These are phyloP conservation scores for Callaeas wilsoni DNA, from an alignment of 2,113 vertebrate species.

Conservation along the genomic window DNA sequence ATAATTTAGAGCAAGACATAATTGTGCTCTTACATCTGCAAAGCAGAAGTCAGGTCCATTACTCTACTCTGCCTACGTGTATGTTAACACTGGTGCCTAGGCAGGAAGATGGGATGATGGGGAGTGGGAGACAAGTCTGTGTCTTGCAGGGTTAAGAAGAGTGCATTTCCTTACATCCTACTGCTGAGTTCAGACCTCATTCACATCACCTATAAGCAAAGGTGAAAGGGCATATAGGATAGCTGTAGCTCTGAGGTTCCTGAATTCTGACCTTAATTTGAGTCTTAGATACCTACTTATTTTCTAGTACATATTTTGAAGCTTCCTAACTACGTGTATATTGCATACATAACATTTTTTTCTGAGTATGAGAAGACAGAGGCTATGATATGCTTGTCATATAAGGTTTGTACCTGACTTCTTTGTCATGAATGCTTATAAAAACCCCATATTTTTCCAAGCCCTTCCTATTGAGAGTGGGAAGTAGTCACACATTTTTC, in stretches of 20 bases:
- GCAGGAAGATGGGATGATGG: background rate
- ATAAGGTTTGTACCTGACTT: background rate
- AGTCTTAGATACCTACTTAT: background rate
- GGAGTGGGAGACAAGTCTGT: background rate
- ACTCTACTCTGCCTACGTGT: background rate
- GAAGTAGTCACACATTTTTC: background rate
- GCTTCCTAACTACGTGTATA: background rate
- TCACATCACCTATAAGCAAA: background rate
- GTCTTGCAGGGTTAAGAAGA: background rate
- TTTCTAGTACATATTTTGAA: background rate
- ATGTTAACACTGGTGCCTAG: background rate
- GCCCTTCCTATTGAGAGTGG: background rate
- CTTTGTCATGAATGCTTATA: background rate
- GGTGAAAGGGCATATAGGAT: background rate
- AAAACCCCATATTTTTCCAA: background rate
- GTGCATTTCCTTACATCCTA: background rate
- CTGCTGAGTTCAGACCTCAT: background rate
- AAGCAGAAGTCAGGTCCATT: background rate
- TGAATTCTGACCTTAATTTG: background rate
- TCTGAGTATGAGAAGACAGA: background rate
- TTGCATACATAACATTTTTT: background rate
- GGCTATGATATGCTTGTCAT: background rate
- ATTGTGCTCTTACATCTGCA: background rate
- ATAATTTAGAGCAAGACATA: background rate
- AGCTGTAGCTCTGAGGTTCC: background rate